Evolutionary conservation across 2,113 vertebrate species (phyloP).

Genomic region (Accipiter cooperii): DNA sequence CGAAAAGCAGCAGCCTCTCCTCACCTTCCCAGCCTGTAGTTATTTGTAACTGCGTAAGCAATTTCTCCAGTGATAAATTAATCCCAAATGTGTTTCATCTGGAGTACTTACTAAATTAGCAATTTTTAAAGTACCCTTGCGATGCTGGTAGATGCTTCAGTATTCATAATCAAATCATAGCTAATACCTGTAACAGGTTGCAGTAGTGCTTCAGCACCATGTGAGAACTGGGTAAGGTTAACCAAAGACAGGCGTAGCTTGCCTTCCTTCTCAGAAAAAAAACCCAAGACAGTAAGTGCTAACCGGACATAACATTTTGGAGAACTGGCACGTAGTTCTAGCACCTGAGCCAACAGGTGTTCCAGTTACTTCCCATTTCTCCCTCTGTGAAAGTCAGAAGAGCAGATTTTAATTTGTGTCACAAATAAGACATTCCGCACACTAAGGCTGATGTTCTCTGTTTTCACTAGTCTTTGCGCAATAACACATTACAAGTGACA

Average conservation of each 20-base stretch:
- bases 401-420: neutral
- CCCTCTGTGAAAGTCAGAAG: neutral
- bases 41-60: neutral
- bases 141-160: neutral
- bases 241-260: neutral
- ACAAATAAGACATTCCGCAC: neutral
- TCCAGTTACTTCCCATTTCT: neutral
- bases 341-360: neutral
- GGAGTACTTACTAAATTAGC: neutral
- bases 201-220: neutral
- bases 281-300: neutral
- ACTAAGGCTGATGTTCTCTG: neutral
- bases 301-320: neutral
- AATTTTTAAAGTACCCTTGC: neutral
- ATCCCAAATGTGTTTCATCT: neutral
- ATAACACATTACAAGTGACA: neutral
- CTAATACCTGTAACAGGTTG: neutral
- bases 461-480: neutral
- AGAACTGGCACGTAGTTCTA: neutral
- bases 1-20: neutral
- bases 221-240: neutral
- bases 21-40: neutral
- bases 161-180: neutral
- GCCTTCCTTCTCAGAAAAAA: neutral
- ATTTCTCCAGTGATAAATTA: neutral